Base-by-base conservation (phyloP, 2,888 invertebrate species). In the Ditula angustiorana region DNA sequence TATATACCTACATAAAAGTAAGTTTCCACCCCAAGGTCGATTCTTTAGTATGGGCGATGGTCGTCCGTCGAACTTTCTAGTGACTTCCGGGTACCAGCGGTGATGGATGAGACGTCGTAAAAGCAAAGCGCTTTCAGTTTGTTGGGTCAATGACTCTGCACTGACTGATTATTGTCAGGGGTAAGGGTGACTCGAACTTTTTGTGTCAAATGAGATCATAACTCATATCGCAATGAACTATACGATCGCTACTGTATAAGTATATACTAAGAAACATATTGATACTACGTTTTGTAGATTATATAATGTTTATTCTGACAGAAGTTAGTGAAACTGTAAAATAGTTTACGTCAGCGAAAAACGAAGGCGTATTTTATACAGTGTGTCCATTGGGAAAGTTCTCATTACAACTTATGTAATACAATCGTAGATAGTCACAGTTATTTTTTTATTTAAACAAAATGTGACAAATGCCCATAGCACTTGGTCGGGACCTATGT, bases 51-150 rank as follows among this genome's bases (percentile, higher is more conserved):
- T 53, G 68, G 68, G 78, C 76, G 76, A 86, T 86, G 86, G 87
- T 82, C 88, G 85, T 80, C 61, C 83, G 73, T 76, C 77, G 87
- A 88, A 85, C 88, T 81, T 80, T 75, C 74, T 68, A 76, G 59
- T 68, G 69, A 68, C 78, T 87, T 87, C 85, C 88, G 85, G 80
- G 83, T 81, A 71, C 74, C 72, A 68, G 78, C 79, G 74, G 67
- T 71, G 68, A 83, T 88, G 88, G 88, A 83, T 84, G 85, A 89
- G 86, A 78, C 68, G 67, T 64, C 72, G 69, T 73, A 73, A 74
- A 69, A 69, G 70, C 67, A 69, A 76, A 68, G 66, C 71, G 68
- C 70, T 68, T 68, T 72, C 71, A 66, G 77, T 74, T 76, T 75
- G 72, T 61, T 53, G 59, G 78, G 81, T 83, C 84, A 80, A 79